phyloP scores from a whole-genome alignment of 2,888 invertebrate genomes.

The Eueremaeus valkanovi region DNA sequence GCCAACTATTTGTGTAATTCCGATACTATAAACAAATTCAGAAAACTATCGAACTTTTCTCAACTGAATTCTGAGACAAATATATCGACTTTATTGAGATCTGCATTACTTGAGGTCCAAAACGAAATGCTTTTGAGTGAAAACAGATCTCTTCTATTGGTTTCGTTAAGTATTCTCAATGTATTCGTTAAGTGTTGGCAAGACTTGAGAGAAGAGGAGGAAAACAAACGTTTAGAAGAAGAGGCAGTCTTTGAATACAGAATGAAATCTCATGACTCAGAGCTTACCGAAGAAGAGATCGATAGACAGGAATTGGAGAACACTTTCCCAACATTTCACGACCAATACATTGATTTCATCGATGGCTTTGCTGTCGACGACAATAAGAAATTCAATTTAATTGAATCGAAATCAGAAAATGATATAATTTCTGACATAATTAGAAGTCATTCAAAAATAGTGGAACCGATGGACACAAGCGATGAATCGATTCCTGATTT shows the following conservation, averaged over 20 bases:
- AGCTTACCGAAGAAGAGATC: constrained; percentile 51
- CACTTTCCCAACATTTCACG: constrained; percentile 53
- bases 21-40: constrained; percentile 17
- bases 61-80: constrained; percentile 17
- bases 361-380: constrained; percentile 42
- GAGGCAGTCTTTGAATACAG: constrained; percentile 61
- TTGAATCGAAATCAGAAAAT: background rate
- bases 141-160: background rate
- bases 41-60: background rate
- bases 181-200: constrained; percentile 39
- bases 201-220: constrained; percentile 50
- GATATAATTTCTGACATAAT: constrained; percentile 27
- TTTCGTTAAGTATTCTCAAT: constrained; percentile 28
- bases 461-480: background rate
- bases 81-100: constrained; percentile 34
- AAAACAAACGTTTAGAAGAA: constrained; percentile 68
- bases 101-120: constrained; percentile 41
- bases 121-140: constrained; percentile 42
- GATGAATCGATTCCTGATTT: background rate
- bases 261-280: constrained; percentile 50
- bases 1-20: constrained; percentile 28
- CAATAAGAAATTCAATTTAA: background rate
- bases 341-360: constrained; percentile 52
- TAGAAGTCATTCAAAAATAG: constrained; percentile 29
- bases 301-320: constrained; percentile 51